Evolutionary conservation across 2,888 invertebrate genomes (phyloP).

Genomic region (Oligia latruncula): DNA sequence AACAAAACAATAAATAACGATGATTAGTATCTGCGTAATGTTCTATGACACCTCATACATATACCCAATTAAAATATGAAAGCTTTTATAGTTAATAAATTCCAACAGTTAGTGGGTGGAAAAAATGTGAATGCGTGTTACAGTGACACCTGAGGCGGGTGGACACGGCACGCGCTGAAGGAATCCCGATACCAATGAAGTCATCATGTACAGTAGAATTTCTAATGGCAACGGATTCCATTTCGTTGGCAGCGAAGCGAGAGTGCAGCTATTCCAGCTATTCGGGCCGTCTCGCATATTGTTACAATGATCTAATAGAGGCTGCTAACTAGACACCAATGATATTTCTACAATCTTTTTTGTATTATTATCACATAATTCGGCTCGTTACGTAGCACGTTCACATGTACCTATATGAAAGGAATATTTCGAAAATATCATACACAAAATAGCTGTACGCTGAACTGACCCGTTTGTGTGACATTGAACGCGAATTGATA

Average conservation of each 20-base stretch:
- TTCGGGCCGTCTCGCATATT: slow-evolving; percentile 81
- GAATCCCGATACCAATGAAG: slow-evolving; percentile 85
- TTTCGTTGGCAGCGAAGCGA: slow-evolving; percentile 88
- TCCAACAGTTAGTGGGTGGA: slow-evolving; percentile 67
- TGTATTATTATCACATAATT: slow-evolving; percentile 32
- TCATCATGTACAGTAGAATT: slow-evolving; percentile 86
- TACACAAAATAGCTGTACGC: slow-evolving; percentile 36
- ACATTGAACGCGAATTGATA: slow-evolving; percentile 63
- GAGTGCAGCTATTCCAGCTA: slow-evolving; percentile 84
- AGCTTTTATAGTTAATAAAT: slow-evolving; percentile 65
- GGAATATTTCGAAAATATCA: slow-evolving; percentile 48
- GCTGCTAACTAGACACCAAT: slow-evolving; percentile 55
- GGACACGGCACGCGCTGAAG: slow-evolving; percentile 75
- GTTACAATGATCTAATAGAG: slow-evolving; percentile 76
- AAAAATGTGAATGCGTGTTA: slow-evolving; percentile 75
- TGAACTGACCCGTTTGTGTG: slow-evolving; percentile 53
- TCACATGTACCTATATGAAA: slow-evolving; percentile 21
- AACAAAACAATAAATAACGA: slow-evolving; percentile 47
- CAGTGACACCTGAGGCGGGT: slow-evolving; percentile 69
- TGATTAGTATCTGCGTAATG: slow-evolving; percentile 37
- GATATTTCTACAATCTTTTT: slow-evolving; percentile 46
- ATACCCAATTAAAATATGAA: slow-evolving; percentile 58
- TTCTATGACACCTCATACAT: slow-evolving; percentile 16
- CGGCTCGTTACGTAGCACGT: slow-evolving; percentile 1
- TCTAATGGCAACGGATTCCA: slow-evolving; percentile 88